Percentiles rank a stretch among this genome's conserved stretches.
phyloP scores from a whole-genome alignment of 1,140 invertebrate species.

The Drosophila grimshawi region DNA sequence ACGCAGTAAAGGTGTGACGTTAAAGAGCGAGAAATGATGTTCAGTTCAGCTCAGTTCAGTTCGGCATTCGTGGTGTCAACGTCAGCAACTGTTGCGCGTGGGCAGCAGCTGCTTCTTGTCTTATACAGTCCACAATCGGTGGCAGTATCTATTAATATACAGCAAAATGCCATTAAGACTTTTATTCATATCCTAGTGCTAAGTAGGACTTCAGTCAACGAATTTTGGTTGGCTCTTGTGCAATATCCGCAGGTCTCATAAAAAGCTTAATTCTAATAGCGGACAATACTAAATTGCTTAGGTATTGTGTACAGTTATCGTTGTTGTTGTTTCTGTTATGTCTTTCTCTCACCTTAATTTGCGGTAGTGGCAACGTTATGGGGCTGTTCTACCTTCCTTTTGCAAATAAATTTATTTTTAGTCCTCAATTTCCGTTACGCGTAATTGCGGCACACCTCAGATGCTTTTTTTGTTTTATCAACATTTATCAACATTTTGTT shows the following conservation, averaged over 20 bases:
- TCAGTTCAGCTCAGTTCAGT: no score
- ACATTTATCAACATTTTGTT: neutral
- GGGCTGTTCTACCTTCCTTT: slow-evolving; percentile 1
- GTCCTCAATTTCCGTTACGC: slow-evolving; percentile 62
- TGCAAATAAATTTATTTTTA: slow-evolving; percentile 70
- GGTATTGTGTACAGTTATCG: slow-evolving; percentile 43
- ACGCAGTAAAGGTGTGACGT: slow-evolving; percentile 73
- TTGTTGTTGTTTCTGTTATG: slow-evolving; percentile 17
- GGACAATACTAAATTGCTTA: no score
- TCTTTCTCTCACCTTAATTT: slow-evolving; percentile 44
- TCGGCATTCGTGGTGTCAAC: neutral
- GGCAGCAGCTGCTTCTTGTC: slow-evolving; percentile 1
- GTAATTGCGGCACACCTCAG: slow-evolving; percentile 52
- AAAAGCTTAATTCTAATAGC: no score
- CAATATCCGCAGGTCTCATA: no score
- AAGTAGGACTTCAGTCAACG: no score
- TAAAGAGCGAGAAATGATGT: slow-evolving; percentile 31
- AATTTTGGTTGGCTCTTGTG: no score
- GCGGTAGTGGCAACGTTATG: slow-evolving; percentile 34
- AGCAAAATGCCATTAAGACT: no score
- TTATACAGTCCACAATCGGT: neutral
- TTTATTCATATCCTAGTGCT: no score
- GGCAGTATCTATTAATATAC: neutral
- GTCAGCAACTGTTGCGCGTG: slow-evolving; percentile 42
- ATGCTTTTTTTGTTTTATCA: slow-evolving; percentile 34